These are phyloP conservation scores for Hiodon tergisus DNA, from an alignment of 2,113 vertebrate species.

Conservation along the genomic window DNA sequence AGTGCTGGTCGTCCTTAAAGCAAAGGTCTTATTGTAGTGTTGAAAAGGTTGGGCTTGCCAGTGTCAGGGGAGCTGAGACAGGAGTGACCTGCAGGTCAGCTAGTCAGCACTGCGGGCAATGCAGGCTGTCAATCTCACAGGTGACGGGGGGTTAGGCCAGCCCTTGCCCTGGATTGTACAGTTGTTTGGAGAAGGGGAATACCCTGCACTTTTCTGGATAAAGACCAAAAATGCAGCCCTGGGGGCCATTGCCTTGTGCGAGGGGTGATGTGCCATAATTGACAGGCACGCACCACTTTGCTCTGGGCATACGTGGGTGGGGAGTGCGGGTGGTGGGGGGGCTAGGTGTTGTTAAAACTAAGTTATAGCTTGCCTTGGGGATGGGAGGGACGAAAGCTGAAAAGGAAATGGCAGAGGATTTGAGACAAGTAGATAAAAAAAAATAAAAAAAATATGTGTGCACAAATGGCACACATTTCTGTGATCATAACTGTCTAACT, in stretches of 20 bases:
- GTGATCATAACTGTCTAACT: too few species aligned
- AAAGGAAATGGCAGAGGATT: too few species aligned
- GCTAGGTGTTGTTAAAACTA: not conserved
- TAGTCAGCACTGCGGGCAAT: not conserved
- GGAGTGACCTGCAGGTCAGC: not conserved
- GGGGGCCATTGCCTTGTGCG: constrained; percentile 2
- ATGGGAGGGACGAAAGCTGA: not conserved
- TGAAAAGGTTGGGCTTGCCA: not conserved
- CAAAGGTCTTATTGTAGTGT: not conserved
- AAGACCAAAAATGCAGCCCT: constrained; percentile 25
- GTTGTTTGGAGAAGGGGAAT: constrained; percentile 17
- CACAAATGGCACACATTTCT: too few species aligned
- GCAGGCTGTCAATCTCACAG: not conserved
- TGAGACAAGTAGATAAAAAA: too few species aligned
- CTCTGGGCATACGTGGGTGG: not conserved
- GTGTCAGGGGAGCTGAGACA: not conserved
- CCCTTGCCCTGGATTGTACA: not conserved
- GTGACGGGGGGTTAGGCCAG: constrained; percentile 11
- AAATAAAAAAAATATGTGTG: too few species aligned
- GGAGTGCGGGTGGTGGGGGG: not conserved
- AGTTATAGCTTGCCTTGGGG: constrained; percentile 8
- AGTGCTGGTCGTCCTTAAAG: not conserved
- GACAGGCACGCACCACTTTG: not conserved
- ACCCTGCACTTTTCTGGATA: constrained; percentile 30
- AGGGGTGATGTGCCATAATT: not conserved